A percentile compares a stretch with the other conserved stretches of the same genome.
Conservation (phyloP, 2,888 invertebrate genomes). For the Heliconius ismenius region DNA sequence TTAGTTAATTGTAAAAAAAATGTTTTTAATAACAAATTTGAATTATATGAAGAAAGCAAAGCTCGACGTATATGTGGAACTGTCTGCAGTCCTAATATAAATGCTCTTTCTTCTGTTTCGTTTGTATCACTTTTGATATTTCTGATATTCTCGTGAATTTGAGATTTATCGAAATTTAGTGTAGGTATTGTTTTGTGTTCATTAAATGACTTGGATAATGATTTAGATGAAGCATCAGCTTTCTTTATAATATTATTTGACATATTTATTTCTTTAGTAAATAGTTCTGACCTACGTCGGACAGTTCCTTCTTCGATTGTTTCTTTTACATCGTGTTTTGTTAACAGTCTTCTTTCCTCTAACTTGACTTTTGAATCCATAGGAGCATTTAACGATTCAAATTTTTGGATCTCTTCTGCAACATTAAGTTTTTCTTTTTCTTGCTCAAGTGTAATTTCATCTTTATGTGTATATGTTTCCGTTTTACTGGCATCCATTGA, state of each 20-base stretch:
- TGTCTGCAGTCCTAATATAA: constrained; percentile 65
- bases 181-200: background rate
- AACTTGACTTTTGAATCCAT: constrained; percentile 31
- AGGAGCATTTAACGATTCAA: constrained; percentile 45
- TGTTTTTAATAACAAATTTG: constrained; percentile 67
- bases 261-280: constrained; percentile 27
- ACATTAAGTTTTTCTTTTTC: constrained; percentile 33
- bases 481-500: background rate
- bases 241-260: background rate
- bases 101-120: constrained; percentile 61
- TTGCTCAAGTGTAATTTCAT: background rate
- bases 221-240: background rate
- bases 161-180: background rate
- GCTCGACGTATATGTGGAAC: constrained; percentile 68
- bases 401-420: constrained; percentile 46
- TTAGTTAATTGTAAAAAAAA: constrained; percentile 76
- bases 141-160: background rate
- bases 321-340: constrained; percentile 52
- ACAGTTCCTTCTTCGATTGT: constrained; percentile 52
- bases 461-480: constrained; percentile 4
- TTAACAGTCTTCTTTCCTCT: constrained; percentile 49
- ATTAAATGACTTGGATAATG: background rate
- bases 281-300: constrained; percentile 48
- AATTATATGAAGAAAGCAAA: constrained; percentile 62
- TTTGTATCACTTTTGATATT: constrained; percentile 25